Conservation (phyloP, 2,113 vertebrate species). For the Solea senegalensis region DNA sequence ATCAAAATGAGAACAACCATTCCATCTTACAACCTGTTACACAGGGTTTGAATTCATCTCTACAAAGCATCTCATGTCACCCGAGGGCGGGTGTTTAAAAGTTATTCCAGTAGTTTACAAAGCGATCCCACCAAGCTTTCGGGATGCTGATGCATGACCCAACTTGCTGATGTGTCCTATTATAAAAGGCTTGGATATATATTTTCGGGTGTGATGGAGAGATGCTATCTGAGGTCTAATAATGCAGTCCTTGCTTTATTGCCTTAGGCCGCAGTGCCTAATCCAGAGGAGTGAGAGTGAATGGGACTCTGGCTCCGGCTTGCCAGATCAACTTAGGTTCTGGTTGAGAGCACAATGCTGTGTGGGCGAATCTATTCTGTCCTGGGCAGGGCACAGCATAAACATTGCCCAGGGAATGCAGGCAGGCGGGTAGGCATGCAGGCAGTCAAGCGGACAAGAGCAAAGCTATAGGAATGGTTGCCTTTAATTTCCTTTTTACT, state of each 20-base stretch:
- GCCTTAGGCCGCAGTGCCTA: constrained; percentile 58
- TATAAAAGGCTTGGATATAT: constrained; percentile 37
- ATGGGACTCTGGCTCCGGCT: constrained; percentile 68
- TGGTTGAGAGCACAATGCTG: constrained; percentile 81
- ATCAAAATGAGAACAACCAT: constrained; percentile 2
- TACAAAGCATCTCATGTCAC: constrained; percentile 3
- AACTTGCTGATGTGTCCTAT: constrained; percentile 53
- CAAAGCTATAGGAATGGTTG: constrained; percentile 71
- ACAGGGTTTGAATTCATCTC: constrained; percentile 1
- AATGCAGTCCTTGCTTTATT: constrained; percentile 62
- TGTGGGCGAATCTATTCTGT: constrained; percentile 82
- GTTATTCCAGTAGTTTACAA: constrained; percentile 8
- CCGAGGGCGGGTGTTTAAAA: background rate
- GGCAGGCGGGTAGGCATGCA: constrained; percentile 50
- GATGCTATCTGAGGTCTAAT: constrained; percentile 70
- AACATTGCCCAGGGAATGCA: constrained; percentile 76
- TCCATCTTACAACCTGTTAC: constrained; percentile 23
- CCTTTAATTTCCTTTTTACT: constrained; percentile 75
- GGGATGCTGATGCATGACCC: constrained; percentile 35
- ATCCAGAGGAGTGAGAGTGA: constrained; percentile 76
- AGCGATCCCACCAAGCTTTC: constrained; percentile 17
- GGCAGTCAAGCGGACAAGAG: constrained; percentile 73
- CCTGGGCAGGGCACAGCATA: constrained; percentile 75
- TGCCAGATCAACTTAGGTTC: constrained; percentile 79
- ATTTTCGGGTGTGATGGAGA: constrained; percentile 52